Conservation (phyloP, 2,888 invertebrate genomes). For the Trachelus troglodyta region DNA sequence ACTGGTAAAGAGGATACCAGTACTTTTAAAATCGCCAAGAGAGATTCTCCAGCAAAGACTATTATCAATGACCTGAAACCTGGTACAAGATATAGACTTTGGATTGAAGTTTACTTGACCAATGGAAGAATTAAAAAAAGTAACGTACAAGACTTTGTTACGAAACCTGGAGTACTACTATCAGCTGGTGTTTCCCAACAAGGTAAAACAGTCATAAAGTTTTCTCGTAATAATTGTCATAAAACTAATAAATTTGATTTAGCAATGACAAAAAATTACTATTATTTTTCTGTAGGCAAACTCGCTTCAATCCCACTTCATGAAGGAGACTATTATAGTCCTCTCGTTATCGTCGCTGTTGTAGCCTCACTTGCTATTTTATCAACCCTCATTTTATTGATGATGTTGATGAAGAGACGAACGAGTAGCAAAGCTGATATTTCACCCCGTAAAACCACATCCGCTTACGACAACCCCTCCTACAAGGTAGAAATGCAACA, state of each 20-base stretch:
- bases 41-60: slow-evolving; percentile 77
- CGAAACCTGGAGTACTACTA: slow-evolving; percentile 76
- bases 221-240: not conserved
- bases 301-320: slow-evolving; percentile 69
- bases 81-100: slow-evolving; percentile 85
- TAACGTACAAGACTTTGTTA: slow-evolving; percentile 88
- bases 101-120: slow-evolving; percentile 90
- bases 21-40: slow-evolving; percentile 80
- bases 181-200: slow-evolving; percentile 69
- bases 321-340: slow-evolving; percentile 86
- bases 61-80: slow-evolving; percentile 78
- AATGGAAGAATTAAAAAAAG: slow-evolving; percentile 92
- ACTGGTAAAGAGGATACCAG: slow-evolving; percentile 79
- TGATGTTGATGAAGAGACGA: slow-evolving; percentile 82
- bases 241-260: not conserved
- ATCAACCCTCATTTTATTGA: slow-evolving; percentile 81
- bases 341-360: slow-evolving; percentile 88
- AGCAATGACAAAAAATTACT: not conserved
- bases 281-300: slow-evolving; percentile 66
- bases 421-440: slow-evolving; percentile 78
- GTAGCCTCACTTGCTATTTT: slow-evolving; percentile 87
- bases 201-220: slow-evolving; percentile 57
- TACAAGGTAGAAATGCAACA: slow-evolving; percentile 94
- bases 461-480: slow-evolving; percentile 93
- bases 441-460: slow-evolving; percentile 85